Evolutionary conservation across 2,113 vertebrate genomes (phyloP), one percentile per base, ranked within the genome.

Genomic region (Puma concolor): DNA sequence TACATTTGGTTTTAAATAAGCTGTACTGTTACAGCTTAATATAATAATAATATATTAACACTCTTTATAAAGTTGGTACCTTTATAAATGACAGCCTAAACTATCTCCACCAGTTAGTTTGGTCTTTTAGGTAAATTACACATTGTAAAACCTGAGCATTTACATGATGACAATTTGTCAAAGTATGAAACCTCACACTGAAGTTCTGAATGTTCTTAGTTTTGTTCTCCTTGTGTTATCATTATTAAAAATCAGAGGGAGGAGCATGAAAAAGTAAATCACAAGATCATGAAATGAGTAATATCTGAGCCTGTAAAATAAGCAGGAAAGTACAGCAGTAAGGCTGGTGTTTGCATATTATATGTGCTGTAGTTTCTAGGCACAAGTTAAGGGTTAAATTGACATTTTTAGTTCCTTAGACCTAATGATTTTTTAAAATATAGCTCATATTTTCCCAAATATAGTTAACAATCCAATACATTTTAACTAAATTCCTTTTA

Each of bases 401-500:
- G 81, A 91, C 74, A 92, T 92, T 96, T 97, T 97, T 84, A 83
- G 50, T 25, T 91, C 91, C 93, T 95, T 87, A 84, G 60, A 41
- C 86, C 95, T 83, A 84, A 90, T 38, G 9, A 95, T 87, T 97
- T 98, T 97, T 98, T 95, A 96, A 97, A 94, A 92, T 72, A 88
- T 71, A 97, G 63, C 33, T 96, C 84, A 25, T 57, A 94, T 92
- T 96, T 98, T 41, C 84, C 86, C 41, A 79, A 93, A 97, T 93
- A 74, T 69, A 92, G 44, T 91, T 79, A 91, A 85, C 19, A 54
- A 91, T 91, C 92, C 76, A 38, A 95, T 88, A 80, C 36, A 83
- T 57, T 60, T 95, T 97, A 98, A 96, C 54, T 96, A 98, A 98
- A 98, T 98, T 99, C 97, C 98, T 99, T 99, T 98, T 97, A 96